Percentiles rank a stretch among this genome's conserved stretches.
Conservation (phyloP, 2,113 vertebrate genomes). For the Osmerus mordax region DNA sequence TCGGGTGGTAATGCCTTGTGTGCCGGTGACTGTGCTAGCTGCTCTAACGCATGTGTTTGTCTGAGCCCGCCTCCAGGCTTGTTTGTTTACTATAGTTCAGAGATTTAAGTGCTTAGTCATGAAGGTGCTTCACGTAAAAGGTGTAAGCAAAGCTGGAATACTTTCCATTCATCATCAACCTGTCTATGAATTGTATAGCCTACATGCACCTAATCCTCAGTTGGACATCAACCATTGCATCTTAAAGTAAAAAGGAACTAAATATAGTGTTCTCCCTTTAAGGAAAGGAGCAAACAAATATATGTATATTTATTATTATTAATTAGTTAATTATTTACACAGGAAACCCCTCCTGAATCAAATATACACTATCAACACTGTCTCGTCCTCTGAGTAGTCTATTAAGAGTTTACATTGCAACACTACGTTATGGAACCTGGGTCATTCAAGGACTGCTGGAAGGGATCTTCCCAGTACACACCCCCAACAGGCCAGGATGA, state of each 20-base stretch:
- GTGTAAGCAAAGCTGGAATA: no score
- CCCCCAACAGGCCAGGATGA: constrained; percentile 60
- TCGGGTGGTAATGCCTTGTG: constrained; percentile 48
- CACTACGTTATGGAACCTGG: constrained; percentile 33
- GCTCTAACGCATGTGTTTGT: constrained; percentile 50
- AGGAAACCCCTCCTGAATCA: constrained; percentile 57
- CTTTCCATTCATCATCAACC: no score
- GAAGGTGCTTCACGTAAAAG: no score
- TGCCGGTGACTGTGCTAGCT: constrained; percentile 39
- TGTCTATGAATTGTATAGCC: no score
- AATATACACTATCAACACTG: constrained; percentile 54
- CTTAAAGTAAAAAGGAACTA: no score
- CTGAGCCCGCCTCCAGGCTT: constrained; percentile 29
- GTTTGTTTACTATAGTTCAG: constrained; percentile 61
- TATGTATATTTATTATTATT: no score
- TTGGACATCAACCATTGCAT: no score
- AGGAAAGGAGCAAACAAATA: no score
- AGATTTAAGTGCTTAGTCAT: constrained; percentile 12
- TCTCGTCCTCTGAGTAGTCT: constrained; percentile 40
- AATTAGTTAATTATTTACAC: constrained; percentile 19
- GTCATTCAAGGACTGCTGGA: no score
- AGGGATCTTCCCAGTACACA: constrained; percentile 38
- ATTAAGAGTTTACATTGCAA: constrained; percentile 56
- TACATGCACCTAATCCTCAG: no score
- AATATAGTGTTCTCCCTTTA: no score